Percentiles rank a stretch among this genome's conserved stretches.
Evolutionary conservation across 2,888 invertebrate species (phyloP).

Genomic region (Nycteola revayana): DNA sequence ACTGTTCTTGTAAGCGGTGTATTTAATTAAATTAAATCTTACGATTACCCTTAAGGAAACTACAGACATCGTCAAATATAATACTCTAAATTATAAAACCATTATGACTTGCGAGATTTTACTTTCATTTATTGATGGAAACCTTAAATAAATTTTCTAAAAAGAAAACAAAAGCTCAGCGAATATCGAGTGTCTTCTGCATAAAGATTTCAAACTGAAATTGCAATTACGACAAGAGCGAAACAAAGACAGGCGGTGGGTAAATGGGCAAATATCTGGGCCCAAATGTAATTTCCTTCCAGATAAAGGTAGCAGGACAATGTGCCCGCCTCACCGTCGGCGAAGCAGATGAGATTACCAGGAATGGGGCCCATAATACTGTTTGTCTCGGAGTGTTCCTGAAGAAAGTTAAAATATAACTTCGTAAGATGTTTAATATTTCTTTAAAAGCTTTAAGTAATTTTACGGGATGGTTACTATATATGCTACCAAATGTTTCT

Average conservation of each 20-base stretch:
- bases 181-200: slow-evolving; percentile 15
- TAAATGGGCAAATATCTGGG: slow-evolving; percentile 31
- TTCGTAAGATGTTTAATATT: no score
- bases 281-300: slow-evolving; percentile 54
- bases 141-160: no score
- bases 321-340: slow-evolving; percentile 42
- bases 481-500: no score
- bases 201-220: slow-evolving; percentile 37
- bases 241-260: slow-evolving; percentile 32
- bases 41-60: slow-evolving; percentile 37
- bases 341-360: slow-evolving; percentile 55
- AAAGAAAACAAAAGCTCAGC: slow-evolving; percentile 2
- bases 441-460: no score
- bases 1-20: no score
- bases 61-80: slow-evolving; percentile 23
- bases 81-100: no score
- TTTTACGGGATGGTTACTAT: no score
- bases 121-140: no score
- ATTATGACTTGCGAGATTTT: no score
- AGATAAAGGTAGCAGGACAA: slow-evolving; percentile 60
- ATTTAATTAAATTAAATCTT: slow-evolving; percentile 44
- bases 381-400: slow-evolving; percentile 29
- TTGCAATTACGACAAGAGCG: slow-evolving; percentile 33
- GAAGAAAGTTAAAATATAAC: slow-evolving; percentile 31
- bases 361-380: slow-evolving; percentile 43